Percentiles rank a stretch among this genome's conserved stretches.
phyloP scores from a whole-genome alignment of 2,113 vertebrate genomes.

The Cheirogaleus medius region DNA sequence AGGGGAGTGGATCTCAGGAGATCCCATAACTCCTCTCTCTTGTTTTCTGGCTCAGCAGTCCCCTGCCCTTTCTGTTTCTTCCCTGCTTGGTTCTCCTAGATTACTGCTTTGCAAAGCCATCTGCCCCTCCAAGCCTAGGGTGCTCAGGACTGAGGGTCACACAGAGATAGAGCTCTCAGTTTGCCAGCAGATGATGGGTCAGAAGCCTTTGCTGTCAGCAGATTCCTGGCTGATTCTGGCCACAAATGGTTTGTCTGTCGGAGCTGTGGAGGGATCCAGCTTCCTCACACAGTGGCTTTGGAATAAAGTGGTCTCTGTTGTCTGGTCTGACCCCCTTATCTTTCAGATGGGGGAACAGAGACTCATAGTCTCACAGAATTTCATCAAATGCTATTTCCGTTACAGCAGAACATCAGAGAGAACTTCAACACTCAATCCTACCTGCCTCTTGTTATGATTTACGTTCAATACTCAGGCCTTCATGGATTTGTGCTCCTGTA shows the following conservation, averaged over 20 bases:
- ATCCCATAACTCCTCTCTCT: not conserved
- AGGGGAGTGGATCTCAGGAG: not conserved
- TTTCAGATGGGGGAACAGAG: not conserved
- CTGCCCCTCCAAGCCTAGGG: not conserved
- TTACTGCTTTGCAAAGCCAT: not conserved
- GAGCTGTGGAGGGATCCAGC: not conserved
- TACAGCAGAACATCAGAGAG: not conserved
- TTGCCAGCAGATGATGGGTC: not conserved
- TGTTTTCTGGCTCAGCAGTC: not conserved
- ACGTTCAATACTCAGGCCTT: not conserved
- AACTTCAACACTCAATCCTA: not conserved
- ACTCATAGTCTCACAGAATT: not conserved
- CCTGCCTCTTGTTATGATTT: not conserved
- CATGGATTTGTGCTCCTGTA: not conserved
- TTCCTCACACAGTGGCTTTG: not conserved
- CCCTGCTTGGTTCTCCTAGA: not conserved
- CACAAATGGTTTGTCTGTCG: not conserved
- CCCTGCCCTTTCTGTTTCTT: not conserved
- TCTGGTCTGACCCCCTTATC: not conserved
- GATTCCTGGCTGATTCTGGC: not conserved
- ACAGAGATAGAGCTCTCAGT: not conserved
- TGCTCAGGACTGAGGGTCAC: not conserved
- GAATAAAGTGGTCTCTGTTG: not conserved
- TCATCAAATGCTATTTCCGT: not conserved
- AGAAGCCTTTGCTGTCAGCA: not conserved